Base-by-base conservation (phyloP, 2,797 vertebrate species). In the Tiaroga cobitis region DNA sequence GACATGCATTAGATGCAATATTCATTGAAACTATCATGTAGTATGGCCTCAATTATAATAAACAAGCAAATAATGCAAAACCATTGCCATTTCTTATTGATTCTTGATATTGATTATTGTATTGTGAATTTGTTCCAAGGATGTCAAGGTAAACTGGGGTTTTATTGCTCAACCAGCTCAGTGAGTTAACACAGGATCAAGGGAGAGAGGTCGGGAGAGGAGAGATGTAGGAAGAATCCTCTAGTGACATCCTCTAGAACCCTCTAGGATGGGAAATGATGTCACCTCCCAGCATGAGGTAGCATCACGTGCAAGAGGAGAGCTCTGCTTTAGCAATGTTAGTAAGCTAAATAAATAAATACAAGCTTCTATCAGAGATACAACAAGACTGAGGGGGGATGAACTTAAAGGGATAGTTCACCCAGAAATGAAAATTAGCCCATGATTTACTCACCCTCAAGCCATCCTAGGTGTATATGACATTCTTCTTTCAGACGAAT, bases 201-300 rank as follows among this genome's bases (percentile, higher is more conserved):
- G 69, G 15, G 8, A 61, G 24, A 11, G 21, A 67, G 56, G 59
- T 75, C 59, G 26, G 43, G 24, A 83, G 41, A 83, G 69, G 69
- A 82, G 39, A 75, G 41, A 75, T 39, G 56, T 59, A 51, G 7
- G 43, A 74, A 49, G 68, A 41, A 59, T 82, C 26, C 51, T 61
- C 51, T 9, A 65, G 56, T 1, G 21, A 81, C 43, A 24, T 51
- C 37, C 37, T 37, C 37, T 37, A 6, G 5, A 37, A 37, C 37
- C 37, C 37, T 37, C 37, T 2, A 82, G 54, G 54, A 82, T 46
- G 69, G 39, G 39, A 74, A 82, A 65, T 75, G 21, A 83, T 65
- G 56, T 83, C 69, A 61, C 29, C 41, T 63, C 70, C 19, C 81
- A 83, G 70, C 70, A 63, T 67, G 29, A 51, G 59, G 56, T 76